These are phyloP conservation scores for Natrix natrix DNA, from an alignment of 2,797 vertebrate genomes.

Conservation along the genomic window DNA sequence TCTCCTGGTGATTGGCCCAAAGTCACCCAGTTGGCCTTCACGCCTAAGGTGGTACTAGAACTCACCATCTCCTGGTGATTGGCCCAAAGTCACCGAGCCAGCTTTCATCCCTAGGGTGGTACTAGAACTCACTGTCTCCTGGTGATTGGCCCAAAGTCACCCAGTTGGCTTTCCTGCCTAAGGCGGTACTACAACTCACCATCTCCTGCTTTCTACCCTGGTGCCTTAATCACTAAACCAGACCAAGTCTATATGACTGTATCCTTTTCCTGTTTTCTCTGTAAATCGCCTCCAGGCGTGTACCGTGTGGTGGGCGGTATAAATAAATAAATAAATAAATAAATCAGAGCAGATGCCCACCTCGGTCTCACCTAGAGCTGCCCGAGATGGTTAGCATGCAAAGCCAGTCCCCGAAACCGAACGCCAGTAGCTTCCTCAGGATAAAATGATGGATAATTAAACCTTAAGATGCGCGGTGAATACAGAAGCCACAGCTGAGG, in stretches of 20 bases:
- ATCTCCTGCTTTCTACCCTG: neutral
- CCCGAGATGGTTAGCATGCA: neutral
- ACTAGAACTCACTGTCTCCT: neutral
- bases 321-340: neutral
- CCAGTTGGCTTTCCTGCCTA: accelerated
- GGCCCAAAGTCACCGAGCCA: no score
- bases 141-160: neutral
- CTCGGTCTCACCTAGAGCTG: neutral
- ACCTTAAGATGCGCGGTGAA: neutral
- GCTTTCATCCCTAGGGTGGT: neutral
- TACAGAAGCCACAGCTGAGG: neutral
- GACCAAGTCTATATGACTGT: neutral
- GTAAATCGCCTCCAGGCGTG: neutral
- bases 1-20: no score
- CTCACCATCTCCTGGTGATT: no score
- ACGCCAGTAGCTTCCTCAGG: neutral
- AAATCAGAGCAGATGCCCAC: neutral
- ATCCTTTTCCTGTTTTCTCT: neutral
- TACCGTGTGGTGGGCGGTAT: neutral
- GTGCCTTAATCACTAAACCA: neutral
- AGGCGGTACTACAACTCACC: neutral
- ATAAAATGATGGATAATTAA: neutral
- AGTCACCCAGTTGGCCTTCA: no score
- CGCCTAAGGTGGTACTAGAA: no score
- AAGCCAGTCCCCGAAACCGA: neutral